These are phyloP conservation scores for Sceloporus tristichus DNA, from an alignment of 2,113 vertebrate species.

Conservation along the genomic window DNA sequence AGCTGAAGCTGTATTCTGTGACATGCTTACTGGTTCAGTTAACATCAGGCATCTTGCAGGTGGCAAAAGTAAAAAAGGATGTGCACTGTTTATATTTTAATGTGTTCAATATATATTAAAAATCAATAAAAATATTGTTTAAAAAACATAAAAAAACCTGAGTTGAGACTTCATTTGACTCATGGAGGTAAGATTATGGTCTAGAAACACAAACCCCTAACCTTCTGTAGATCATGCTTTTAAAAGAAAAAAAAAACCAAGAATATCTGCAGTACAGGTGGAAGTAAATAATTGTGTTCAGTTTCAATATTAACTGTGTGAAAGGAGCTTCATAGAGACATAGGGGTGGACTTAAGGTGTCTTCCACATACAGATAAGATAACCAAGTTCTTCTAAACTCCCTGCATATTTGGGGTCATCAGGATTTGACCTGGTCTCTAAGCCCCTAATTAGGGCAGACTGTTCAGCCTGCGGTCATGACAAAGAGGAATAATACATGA, in stretches of 20 bases:
- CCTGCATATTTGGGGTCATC: constrained; percentile 23
- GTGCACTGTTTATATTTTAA: too few relatives aligned
- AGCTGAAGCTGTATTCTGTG: not conserved
- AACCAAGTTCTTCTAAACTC: not conserved
- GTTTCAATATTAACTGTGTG: not conserved
- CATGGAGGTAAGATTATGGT: not conserved
- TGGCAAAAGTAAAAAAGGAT: too few relatives aligned
- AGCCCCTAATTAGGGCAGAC: constrained; percentile 30
- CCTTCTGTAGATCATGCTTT: not conserved
- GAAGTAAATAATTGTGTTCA: not conserved
- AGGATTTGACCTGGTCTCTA: constrained; percentile 8
- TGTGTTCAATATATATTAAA: too few relatives aligned
- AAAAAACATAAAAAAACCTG: too few relatives aligned
- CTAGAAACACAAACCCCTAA: not conserved
- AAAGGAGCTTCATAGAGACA: not conserved
- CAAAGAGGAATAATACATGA: constrained; percentile 34
- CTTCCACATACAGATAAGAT: not conserved
- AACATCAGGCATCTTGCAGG: not conserved
- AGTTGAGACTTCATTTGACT: too few relatives aligned
- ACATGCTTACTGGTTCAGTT: not conserved
- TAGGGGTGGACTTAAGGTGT: not conserved
- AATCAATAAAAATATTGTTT: too few relatives aligned
- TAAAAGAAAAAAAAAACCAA: not conserved
- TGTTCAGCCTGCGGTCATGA: constrained; percentile 13
- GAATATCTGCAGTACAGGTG: not conserved